Evolutionary conservation across 1,140 invertebrate species (phyloP).

Genomic region (Platyscapa corneri): DNA sequence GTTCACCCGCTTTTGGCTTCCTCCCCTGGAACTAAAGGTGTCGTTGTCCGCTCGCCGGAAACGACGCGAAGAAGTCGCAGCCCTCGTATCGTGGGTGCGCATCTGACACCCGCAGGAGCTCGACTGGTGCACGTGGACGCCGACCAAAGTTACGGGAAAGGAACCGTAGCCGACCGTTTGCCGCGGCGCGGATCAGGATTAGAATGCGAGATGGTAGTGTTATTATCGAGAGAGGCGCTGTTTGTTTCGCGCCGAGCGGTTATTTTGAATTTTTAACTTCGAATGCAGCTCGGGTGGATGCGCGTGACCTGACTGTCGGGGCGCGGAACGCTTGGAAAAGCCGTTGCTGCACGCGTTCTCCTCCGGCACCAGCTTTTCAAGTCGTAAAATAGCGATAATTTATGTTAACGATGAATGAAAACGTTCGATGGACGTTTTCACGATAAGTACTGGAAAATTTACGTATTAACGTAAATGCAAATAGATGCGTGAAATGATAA

Average conservation of each 20-base stretch:
- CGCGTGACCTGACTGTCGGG: background rate
- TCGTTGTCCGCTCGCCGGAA: constrained; percentile 20
- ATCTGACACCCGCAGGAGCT: constrained; percentile 42
- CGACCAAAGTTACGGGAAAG: background rate
- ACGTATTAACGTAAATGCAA: too few relatives aligned
- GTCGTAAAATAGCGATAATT: background rate
- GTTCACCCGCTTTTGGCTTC: background rate
- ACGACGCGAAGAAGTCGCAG: background rate
- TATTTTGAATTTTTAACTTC: too few relatives aligned
- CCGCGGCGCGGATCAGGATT: too few relatives aligned
- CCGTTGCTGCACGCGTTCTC: too few relatives aligned
- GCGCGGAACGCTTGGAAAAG: too few relatives aligned
- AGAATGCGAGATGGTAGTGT: background rate
- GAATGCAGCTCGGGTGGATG: background rate
- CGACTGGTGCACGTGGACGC: background rate
- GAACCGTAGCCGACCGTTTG: background rate
- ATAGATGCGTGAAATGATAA: too few relatives aligned
- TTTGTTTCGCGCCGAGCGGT: too few relatives aligned
- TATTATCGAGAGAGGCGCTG: too few relatives aligned
- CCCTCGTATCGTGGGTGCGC: constrained; percentile 25
- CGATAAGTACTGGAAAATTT: too few relatives aligned
- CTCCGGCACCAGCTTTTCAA: background rate
- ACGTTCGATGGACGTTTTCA: too few relatives aligned
- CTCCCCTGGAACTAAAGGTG: background rate
- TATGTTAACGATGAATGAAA: too few relatives aligned